Conservation (phyloP, 2,888 invertebrate genomes). For the Dolichomitus sp. region DNA sequence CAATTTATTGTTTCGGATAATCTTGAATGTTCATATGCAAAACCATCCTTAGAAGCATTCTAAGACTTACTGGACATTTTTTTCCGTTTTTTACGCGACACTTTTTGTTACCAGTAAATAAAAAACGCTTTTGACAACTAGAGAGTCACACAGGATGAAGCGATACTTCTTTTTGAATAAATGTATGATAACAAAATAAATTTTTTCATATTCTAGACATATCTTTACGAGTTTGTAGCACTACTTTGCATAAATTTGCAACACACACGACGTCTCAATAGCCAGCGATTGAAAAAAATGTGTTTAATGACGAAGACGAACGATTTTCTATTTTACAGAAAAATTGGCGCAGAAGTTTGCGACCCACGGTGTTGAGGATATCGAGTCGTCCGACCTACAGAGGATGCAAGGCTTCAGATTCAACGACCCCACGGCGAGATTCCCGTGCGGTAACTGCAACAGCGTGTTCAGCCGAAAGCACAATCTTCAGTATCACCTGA, state of each 20-base stretch:
- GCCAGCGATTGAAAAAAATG: background rate
- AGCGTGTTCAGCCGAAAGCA: constrained; percentile 81
- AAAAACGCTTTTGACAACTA: too few relatives aligned
- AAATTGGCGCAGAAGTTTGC: constrained; percentile 22
- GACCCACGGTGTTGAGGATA: background rate
- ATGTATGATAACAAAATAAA: background rate
- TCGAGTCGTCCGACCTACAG: constrained; percentile 18
- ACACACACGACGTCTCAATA: constrained; percentile 44
- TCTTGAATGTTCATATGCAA: too few relatives aligned
- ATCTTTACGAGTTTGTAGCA: background rate
- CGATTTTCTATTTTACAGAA: constrained; percentile 52
- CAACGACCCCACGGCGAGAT: constrained; percentile 64
- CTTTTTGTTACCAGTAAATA: too few relatives aligned
- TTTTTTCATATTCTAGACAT: background rate
- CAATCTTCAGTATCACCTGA: constrained; percentile 82
- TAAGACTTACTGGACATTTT: too few relatives aligned
- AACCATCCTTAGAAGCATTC: too few relatives aligned
- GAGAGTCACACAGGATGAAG: background rate
- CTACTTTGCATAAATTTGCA: constrained; percentile 9
- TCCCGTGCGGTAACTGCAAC: constrained; percentile 80
- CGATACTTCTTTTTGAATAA: background rate
- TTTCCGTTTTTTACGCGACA: too few relatives aligned
- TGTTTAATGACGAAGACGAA: constrained; percentile 4
- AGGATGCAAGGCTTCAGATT: constrained; percentile 26
- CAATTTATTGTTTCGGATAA: too few relatives aligned